phyloP scores from a whole-genome alignment of 2,888 invertebrate species.

The Lutraria lutraria region DNA sequence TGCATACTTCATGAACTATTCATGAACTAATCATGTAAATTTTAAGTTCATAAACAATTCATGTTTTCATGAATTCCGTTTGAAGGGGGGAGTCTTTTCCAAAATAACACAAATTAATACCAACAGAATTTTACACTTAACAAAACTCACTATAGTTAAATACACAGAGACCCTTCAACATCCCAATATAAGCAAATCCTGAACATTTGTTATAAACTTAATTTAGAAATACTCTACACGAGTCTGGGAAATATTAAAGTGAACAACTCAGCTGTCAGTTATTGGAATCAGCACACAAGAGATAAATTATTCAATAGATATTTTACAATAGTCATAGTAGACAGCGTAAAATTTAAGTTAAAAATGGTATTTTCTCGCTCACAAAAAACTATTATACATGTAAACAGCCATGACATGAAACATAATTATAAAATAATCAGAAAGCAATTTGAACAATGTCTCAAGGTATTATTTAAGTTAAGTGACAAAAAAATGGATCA shows the following conservation, averaged over 20 bases:
- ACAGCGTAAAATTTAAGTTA: neutral
- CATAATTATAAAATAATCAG: neutral
- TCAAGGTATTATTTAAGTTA: neutral
- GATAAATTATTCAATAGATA: neutral
- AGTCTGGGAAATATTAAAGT: neutral
- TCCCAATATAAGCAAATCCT: neutral
- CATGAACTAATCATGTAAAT: no score
- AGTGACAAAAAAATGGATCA: neutral
- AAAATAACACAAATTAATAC: no score
- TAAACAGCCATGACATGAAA: neutral
- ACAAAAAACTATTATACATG: neutral
- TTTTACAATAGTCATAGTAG: neutral
- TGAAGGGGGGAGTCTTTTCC: no score
- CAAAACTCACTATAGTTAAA: neutral
- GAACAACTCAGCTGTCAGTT: neutral
- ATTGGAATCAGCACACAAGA: neutral
- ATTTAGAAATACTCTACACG: neutral
- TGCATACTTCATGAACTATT: no score
- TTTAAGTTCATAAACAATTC: no score
- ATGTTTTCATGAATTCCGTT: no score
- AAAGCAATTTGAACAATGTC: constrained; percentile 11
- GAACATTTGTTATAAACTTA: neutral
- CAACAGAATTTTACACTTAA: no score
- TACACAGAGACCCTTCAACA: neutral
- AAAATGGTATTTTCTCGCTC: neutral